A percentile compares a stretch with the other conserved stretches of the same genome.
phyloP scores from a whole-genome alignment of 2,113 vertebrate genomes.

The Dolichotis patagonum region DNA sequence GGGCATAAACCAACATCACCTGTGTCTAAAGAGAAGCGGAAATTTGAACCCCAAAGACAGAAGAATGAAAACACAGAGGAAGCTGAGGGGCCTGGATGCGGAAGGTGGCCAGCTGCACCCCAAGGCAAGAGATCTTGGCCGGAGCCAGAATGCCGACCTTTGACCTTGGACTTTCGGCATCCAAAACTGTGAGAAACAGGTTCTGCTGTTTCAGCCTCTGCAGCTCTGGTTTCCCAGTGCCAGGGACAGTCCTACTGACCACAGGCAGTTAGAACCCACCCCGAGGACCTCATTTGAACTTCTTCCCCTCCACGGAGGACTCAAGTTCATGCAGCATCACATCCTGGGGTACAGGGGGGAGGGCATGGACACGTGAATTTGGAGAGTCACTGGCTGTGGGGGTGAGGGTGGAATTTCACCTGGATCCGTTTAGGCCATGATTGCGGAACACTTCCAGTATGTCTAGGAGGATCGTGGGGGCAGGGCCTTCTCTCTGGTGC shows the following conservation, averaged over 20 bases:
- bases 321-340: neutral
- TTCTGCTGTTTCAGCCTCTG: too few species aligned
- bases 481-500: neutral
- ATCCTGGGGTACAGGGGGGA: neutral
- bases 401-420: neutral
- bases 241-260: neutral
- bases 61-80: neutral
- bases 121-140: too few species aligned
- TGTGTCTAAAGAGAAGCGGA: neutral
- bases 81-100: too few species aligned
- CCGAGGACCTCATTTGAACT: neutral
- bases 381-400: neutral
- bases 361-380: neutral
- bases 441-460: neutral
- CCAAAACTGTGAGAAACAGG: too few species aligned
- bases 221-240: fast-evolving
- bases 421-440: neutral
- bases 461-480: neutral
- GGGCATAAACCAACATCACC: neutral
- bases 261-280: fast-evolving
- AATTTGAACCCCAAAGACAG: neutral
- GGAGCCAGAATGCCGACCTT: fast-evolving
- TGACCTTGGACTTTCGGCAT: neutral
- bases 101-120: neutral
- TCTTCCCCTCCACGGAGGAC: neutral